Evolutionary conservation across 2,113 vertebrate genomes (phyloP), one percentile per base, ranked within the genome.

Genomic region (Machaerirhynchus nigripectus): DNA sequence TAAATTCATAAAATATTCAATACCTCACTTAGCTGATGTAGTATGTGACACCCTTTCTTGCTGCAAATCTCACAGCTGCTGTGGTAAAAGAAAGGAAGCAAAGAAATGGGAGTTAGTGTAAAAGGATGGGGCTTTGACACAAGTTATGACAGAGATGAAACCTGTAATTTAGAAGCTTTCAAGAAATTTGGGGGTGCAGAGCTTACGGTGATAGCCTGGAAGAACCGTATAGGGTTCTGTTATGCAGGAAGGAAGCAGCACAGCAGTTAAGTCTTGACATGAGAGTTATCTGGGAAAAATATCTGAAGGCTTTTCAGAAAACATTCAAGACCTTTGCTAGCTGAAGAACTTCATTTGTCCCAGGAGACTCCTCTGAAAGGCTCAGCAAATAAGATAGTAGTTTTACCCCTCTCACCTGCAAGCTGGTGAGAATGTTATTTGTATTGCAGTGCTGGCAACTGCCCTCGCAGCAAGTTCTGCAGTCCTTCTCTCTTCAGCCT

Each of bases 1-100:
- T 70, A 77, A 77, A 93, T 44, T 63, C 79, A 95, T 96, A 93
- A 92, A 94, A 95, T 90, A 94, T 90, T 93, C 46, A 94, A 64
- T 46, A 81, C 49, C n/a, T 93, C 56, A 31, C 35, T 70, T 78
- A 63, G 56, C 44, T 86, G 76, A 78, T 75, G 50, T n/a, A 67
- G 35, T 50, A 35, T 53, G 21, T 82, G 60, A 87, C 81, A 84
- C 17, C 46, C 57, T 78, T 85, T 60, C 85, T 84, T 1, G 2
- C 71, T 90, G 73, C 69, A 70, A 64, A 64, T 80, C 44, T 92
- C 90, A 63, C 76, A 89, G 59, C 33, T 75, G 52, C 44, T 92
- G 56, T n/a, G 35, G 39, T 28, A 59, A 77, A 88, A 60, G 35
- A 49, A 77, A 86, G 22, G 47, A 64, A 77, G 31, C 15, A 71